Percentiles rank a stretch among this genome's conserved stretches.
Conservation (phyloP, 2,113 vertebrate species). For the Phoenicopterus ruber region DNA sequence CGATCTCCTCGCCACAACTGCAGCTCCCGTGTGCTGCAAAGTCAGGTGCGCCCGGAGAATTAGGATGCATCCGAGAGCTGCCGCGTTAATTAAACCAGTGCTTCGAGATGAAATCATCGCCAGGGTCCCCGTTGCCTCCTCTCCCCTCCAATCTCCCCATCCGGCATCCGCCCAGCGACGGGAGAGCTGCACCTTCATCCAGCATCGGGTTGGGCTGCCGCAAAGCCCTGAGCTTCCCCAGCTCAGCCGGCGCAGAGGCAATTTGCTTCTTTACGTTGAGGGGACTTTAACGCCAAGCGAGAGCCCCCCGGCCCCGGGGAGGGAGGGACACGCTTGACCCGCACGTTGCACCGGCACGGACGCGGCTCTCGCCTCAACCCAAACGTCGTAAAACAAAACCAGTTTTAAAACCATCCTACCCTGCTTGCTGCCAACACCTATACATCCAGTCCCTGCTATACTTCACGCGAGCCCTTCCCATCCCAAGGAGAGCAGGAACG, state of each 20-base stretch:
- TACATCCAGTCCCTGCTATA: not conserved
- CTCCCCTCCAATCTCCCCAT: not conserved
- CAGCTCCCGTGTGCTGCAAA: not conserved
- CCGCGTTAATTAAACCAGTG: not conserved
- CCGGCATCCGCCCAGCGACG: rapidly evolving
- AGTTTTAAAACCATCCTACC: not conserved
- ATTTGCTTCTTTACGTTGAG: not conserved
- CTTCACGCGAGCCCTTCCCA: not conserved
- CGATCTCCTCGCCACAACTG: not conserved
- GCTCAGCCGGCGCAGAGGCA: not conserved
- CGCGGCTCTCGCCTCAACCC: rapidly evolving
- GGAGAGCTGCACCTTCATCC: not conserved
- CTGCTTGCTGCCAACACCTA: not conserved
- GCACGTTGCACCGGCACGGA: rapidly evolving
- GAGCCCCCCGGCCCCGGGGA: not conserved
- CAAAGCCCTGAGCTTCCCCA: not conserved
- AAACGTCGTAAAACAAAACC: not conserved
- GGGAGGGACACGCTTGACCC: rapidly evolving
- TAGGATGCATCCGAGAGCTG: not conserved
- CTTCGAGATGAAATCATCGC: not conserved
- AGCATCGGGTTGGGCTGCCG: rapidly evolving
- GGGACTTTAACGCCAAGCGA: rapidly evolving
- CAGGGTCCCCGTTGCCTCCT: not conserved
- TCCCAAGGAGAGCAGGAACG: not conserved
- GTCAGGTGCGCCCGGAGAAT: not conserved